Evolutionary conservation across 2,113 vertebrate genomes (phyloP).

Genomic region (Amia ocellicauda): DNA sequence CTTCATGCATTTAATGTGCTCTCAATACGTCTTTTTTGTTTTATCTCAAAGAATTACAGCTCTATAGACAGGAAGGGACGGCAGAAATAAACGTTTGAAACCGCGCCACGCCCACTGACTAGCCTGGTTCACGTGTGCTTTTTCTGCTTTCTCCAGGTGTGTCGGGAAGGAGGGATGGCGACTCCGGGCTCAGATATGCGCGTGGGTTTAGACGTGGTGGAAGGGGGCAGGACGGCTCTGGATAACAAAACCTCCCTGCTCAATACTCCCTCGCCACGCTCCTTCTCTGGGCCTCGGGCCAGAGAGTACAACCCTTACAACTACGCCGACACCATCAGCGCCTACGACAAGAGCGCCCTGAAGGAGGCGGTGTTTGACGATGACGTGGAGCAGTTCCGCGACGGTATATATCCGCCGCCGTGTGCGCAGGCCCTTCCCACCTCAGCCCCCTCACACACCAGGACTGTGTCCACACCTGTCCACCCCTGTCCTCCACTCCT

Average conservation of each 20-base stretch:
- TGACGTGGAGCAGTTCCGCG: slow-evolving; percentile 93
- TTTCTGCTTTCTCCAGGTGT: slow-evolving; percentile 37
- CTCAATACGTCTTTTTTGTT: no score
- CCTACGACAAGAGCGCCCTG: slow-evolving; percentile 91
- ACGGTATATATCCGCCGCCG: slow-evolving; percentile 68
- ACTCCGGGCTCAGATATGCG: slow-evolving; percentile 56
- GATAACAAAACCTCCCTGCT: slow-evolving; percentile 97
- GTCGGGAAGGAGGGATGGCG: slow-evolving; percentile 52
- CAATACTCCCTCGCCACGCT: slow-evolving; percentile 88
- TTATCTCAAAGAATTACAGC: no score
- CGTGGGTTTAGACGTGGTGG: slow-evolving; percentile 60
- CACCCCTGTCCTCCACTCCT: slow-evolving; percentile 14
- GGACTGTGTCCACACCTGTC: neutral
- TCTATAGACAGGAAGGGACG: no score
- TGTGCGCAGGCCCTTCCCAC: neutral
- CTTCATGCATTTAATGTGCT: no score
- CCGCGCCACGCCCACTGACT: no score
- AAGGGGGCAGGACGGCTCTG: slow-evolving; percentile 86
- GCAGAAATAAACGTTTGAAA: no score
- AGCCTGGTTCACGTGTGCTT: no score
- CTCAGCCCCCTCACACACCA: neutral
- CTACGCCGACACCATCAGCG: slow-evolving; percentile 82
- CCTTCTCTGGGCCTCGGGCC: slow-evolving; percentile 80
- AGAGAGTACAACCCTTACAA: slow-evolving; percentile 91
- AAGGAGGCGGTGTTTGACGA: slow-evolving; percentile 97